These are phyloP conservation scores for Ceratosolen solmsi DNA, from an alignment of 1,140 invertebrate genomes.

Conservation along the genomic window DNA sequence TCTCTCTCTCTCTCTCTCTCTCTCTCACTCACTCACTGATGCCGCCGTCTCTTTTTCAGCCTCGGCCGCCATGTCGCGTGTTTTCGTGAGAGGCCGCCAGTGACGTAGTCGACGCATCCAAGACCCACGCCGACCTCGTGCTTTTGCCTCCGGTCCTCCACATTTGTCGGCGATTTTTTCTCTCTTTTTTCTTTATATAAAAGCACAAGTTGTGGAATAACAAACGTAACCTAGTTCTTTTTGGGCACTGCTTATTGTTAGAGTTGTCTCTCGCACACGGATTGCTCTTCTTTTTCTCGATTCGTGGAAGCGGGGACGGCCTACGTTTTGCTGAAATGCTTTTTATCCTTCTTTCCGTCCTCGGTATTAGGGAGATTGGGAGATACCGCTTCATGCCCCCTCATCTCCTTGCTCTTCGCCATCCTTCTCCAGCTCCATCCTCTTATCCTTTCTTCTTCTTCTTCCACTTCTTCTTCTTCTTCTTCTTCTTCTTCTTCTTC, in stretches of 20 bases:
- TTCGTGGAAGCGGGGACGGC: neutral
- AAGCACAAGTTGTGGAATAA: neutral
- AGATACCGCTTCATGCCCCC: neutral
- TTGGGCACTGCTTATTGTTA: neutral
- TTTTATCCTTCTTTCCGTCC: neutral
- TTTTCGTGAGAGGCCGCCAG: conserved; percentile 40
- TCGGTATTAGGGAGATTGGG: neutral
- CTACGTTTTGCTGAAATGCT: neutral
- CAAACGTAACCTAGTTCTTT: conserved; percentile 2
- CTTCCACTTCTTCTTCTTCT: neutral
- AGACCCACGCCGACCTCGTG: neutral
- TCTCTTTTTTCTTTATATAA: neutral
- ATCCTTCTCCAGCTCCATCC: neutral
- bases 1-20: neutral
- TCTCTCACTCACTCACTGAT: neutral
- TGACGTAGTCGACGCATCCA: neutral
- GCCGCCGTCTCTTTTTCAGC: conserved; percentile 50
- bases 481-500: too few species aligned
- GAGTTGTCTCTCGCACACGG: neutral
- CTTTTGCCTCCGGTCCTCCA: neutral
- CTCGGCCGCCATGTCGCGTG: conserved; percentile 56
- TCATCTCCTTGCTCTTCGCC: neutral
- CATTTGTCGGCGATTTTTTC: neutral
- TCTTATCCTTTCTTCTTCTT: neutral
- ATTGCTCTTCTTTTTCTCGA: neutral